phyloP scores from a whole-genome alignment of 2,888 invertebrate genomes.

The Caenorhabditis sp. region DNA sequence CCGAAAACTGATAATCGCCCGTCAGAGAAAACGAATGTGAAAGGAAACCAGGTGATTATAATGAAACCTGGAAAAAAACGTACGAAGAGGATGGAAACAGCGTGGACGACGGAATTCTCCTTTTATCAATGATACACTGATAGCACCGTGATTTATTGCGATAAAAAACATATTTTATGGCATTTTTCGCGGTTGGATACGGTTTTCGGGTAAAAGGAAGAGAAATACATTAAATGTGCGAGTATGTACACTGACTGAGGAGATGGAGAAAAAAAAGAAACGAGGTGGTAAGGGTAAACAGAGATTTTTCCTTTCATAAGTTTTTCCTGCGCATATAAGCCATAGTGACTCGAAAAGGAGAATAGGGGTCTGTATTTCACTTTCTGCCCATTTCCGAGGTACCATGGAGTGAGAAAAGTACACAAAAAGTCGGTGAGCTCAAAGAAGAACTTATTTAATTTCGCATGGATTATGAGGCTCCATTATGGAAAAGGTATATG shows the following conservation, averaged over 20 bases:
- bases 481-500: not conserved
- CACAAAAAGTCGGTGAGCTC: conserved; percentile 25
- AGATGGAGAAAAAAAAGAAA: conserved; percentile 15
- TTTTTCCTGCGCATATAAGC: conserved; percentile 38
- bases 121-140: conserved; percentile 7
- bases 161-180: conserved; percentile 27
- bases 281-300: conserved; percentile 45
- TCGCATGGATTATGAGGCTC: not conserved
- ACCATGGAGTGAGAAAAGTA: not conserved
- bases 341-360: conserved; percentile 26
- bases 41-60: conserved; percentile 12
- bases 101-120: not conserved
- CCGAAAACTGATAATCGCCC: conserved; percentile 38
- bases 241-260: conserved; percentile 44
- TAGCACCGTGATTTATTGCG: conserved; percentile 26
- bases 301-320: conserved; percentile 45
- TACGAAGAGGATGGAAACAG: not conserved
- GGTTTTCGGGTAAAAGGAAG: conserved; percentile 23
- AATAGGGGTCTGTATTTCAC: not conserved
- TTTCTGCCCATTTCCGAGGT: not conserved
- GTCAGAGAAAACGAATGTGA: not conserved
- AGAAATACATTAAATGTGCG: conserved; percentile 30
- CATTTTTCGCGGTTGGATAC: conserved; percentile 23
- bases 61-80: conserved; percentile 49
- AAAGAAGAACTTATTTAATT: conserved; percentile 2